Percentiles rank a stretch among this genome's conserved stretches.
These are phyloP conservation scores for Phymatocera aterrima DNA, from an alignment of 2,888 invertebrate genomes.

Conservation along the genomic window DNA sequence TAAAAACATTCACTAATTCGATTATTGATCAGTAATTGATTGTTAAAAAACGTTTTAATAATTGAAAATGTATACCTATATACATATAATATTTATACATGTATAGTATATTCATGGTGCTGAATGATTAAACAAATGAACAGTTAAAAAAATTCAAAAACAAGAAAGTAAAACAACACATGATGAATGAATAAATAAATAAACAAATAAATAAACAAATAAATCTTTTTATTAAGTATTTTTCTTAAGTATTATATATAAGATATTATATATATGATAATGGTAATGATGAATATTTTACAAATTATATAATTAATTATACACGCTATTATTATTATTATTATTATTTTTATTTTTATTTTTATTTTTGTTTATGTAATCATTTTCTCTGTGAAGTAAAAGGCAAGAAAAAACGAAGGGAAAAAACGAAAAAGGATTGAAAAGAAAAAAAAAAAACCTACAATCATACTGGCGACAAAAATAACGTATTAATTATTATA, in stretches of 20 bases:
- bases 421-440: conserved; percentile 39
- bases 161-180: background rate
- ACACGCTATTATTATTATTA: background rate
- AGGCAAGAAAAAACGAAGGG: conserved; percentile 32
- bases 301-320: background rate
- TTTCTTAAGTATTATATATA: conserved; percentile 43
- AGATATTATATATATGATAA: conserved; percentile 25
- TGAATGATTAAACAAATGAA: conserved; percentile 23
- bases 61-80: no score
- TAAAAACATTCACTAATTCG: no score
- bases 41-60: no score
- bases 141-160: background rate
- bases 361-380: background rate
- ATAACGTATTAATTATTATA: conserved; percentile 40
- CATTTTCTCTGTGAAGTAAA: background rate
- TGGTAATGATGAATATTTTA: background rate
- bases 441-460: no score
- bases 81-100: no score
- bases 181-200: conserved; percentile 25
- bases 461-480: no score
- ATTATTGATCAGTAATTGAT: no score
- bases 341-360: conserved; percentile 18
- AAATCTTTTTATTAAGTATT: conserved; percentile 34
- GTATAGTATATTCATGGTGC: conserved; percentile 39
- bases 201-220: background rate